Conservation (phyloP, 2,797 vertebrate genomes). For the Sphenopsis melanotis region DNA sequence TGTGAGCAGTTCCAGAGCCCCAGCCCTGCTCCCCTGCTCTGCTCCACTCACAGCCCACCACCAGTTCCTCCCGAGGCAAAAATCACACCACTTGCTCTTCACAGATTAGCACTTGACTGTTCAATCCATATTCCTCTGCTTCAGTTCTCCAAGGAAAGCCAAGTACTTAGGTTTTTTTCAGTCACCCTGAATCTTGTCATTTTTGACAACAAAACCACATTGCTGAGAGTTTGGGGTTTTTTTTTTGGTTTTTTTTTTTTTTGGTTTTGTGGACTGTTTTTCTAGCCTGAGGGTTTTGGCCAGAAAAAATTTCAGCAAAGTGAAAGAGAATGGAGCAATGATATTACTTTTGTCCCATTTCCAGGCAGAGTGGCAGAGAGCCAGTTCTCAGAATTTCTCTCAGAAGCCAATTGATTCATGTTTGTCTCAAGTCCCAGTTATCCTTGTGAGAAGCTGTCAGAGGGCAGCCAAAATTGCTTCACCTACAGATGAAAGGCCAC, state of each 20-base stretch:
- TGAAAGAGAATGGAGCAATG: not conserved
- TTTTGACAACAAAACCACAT: not conserved
- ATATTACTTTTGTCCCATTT: constrained; percentile 8
- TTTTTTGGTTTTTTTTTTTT: not conserved
- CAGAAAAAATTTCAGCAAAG: not conserved
- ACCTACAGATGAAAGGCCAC: not conserved
- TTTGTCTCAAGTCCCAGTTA: not conserved
- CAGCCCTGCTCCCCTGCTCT: not conserved
- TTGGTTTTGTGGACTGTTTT: not conserved
- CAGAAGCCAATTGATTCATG: constrained; percentile 11
- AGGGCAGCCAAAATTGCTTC: constrained; percentile 32
- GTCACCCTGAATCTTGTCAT: not conserved
- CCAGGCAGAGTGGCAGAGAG: not conserved
- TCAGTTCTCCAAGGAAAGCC: not conserved
- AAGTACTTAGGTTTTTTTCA: not conserved
- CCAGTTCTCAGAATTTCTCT: constrained; percentile 16
- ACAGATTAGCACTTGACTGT: not conserved
- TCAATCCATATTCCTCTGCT: not conserved
- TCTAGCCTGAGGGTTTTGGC: not conserved
- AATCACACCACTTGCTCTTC: not conserved
- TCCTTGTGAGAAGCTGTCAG: constrained; percentile 15
- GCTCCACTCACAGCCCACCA: not conserved
- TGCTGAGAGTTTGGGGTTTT: not conserved
- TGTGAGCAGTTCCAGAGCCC: fast-evolving
- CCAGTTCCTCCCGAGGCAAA: not conserved